Evolutionary conservation across 2,797 vertebrate species (phyloP).

Genomic region (Phalanger gymnotis): DNA sequence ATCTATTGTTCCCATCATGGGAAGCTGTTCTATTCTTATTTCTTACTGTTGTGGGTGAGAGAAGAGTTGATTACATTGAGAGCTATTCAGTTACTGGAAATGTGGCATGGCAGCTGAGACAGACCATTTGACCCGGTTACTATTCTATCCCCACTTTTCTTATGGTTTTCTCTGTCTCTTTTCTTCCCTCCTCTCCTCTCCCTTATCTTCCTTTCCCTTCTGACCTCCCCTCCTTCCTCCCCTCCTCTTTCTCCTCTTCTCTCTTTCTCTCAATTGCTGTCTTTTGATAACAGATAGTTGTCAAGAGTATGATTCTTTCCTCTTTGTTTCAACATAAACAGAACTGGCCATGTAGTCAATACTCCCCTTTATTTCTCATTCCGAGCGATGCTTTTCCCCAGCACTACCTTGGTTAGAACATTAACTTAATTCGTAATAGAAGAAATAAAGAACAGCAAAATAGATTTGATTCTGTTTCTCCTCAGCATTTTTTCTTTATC

Average conservation of each 20-base stretch:
- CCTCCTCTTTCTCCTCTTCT: background rate
- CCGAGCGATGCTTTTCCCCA: background rate
- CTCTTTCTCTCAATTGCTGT: background rate
- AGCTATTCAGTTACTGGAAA: constrained; percentile 71
- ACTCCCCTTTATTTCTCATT: background rate
- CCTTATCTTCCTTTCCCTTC: too few species aligned
- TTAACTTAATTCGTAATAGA: constrained; percentile 6
- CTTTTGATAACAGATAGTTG: constrained; percentile 19
- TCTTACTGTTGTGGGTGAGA: constrained; percentile 41
- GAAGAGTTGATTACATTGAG: constrained; percentile 5
- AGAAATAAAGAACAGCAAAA: background rate
- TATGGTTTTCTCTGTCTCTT: background rate
- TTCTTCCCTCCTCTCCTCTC: background rate
- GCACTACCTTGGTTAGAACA: background rate
- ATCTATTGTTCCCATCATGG: background rate
- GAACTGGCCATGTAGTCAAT: background rate
- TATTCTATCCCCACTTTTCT: constrained; percentile 2
- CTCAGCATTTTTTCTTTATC: background rate
- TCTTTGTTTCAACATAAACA: constrained; percentile 16
- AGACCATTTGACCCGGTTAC: constrained; percentile 58
- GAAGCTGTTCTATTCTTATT: constrained; percentile 2
- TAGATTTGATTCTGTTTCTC: background rate
- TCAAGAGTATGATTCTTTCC: constrained; percentile 9
- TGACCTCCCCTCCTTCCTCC: too few species aligned
- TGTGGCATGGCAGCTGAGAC: constrained; percentile 52